phyloP scores from a whole-genome alignment of 2,113 vertebrate species.

The Chaenogobius annularis region DNA sequence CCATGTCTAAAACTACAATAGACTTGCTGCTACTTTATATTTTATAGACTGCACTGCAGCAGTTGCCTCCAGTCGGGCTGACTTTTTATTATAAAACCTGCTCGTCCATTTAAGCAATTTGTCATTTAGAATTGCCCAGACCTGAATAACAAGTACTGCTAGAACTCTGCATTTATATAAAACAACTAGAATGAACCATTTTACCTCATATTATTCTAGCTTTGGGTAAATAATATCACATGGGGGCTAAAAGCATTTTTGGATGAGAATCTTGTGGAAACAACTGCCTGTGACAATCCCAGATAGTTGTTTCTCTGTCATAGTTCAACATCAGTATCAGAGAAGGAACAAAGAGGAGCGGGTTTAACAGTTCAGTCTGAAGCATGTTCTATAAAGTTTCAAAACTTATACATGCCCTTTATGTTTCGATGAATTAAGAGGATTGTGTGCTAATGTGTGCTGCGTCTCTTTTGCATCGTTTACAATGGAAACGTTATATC shows the following conservation, averaged over 20 bases:
- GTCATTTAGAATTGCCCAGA: neutral
- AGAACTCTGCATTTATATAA: constrained; percentile 1
- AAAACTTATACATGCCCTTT: no score
- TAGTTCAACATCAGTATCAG: no score
- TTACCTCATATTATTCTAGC: neutral
- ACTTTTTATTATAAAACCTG: neutral
- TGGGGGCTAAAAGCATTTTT: neutral
- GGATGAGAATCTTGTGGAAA: no score
- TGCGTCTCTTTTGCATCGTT: no score
- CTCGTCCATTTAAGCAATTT: neutral
- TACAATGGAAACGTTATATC: neutral
- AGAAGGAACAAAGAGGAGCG: no score
- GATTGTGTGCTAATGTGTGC: no score
- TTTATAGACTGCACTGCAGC: constrained; percentile 2
- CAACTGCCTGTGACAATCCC: no score
- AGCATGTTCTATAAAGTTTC: no score
- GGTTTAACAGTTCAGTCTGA: no score
- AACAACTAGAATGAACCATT: neutral
- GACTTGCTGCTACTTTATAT: neutral
- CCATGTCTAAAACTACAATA: constrained; percentile 3
- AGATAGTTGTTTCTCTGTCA: no score
- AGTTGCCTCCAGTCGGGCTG: neutral
- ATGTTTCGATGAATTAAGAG: no score
- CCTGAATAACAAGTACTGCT: neutral
- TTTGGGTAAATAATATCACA: neutral